phyloP scores from a whole-genome alignment of 2,797 vertebrate species.

The Discoglossus pictus region DNA sequence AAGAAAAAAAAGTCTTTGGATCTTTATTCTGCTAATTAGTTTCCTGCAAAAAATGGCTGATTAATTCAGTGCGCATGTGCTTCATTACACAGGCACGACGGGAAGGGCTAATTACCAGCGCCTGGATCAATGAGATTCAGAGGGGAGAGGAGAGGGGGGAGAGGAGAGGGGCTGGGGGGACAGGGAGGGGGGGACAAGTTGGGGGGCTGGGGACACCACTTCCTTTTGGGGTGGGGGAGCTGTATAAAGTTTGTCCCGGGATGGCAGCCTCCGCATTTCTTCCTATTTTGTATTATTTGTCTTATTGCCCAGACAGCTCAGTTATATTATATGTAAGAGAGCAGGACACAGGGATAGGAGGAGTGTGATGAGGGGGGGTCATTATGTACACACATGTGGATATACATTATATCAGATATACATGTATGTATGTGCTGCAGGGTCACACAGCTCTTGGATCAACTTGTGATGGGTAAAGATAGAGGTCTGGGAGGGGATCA shows the following conservation, averaged over 20 bases:
- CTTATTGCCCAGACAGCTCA: neutral
- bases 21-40: constrained; percentile 99
- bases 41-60: constrained; percentile 99
- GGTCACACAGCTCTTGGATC: too few species aligned
- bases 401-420: too few species aligned
- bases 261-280: neutral
- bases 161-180: constrained; percentile 53
- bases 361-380: too few species aligned
- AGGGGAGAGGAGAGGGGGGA: constrained; percentile 82
- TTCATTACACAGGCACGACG: constrained; percentile 99
- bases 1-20: constrained; percentile 98
- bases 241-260: constrained; percentile 37
- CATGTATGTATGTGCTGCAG: too few species aligned
- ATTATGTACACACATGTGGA: too few species aligned
- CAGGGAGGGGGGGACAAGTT: neutral
- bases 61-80: constrained; percentile 99
- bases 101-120: constrained; percentile 99
- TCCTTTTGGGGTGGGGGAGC: neutral
- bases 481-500: too few species aligned
- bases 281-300: constrained; percentile 6
- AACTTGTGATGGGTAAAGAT: constrained; percentile 52
- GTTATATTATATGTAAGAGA: neutral
- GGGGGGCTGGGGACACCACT: neutral
- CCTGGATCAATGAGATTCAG: constrained; percentile 99
- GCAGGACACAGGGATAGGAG: neutral